Evolutionary conservation across 2,888 invertebrate species (phyloP).

Genomic region (Trissoscelio sp.): DNA sequence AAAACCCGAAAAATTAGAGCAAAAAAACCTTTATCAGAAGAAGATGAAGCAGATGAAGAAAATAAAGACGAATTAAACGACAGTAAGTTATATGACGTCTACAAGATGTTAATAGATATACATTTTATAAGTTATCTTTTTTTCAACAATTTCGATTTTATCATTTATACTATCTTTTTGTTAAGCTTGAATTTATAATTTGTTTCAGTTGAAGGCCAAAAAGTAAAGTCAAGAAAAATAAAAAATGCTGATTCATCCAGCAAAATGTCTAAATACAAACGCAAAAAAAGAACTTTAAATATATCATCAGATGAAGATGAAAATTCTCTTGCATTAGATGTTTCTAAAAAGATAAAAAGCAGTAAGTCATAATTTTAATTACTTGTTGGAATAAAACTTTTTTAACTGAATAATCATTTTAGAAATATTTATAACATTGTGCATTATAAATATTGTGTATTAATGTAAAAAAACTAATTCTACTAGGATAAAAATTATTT

Average conservation of each 20-base stretch:
- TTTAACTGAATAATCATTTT: neutral
- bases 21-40: neutral
- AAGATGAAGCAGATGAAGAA: neutral
- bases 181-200: neutral
- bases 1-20: constrained; percentile 1
- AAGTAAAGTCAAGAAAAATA: neutral
- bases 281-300: neutral
- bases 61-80: neutral
- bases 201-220: neutral
- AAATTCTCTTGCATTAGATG: neutral
- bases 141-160: no score
- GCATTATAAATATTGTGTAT: neutral
- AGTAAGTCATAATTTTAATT: neutral
- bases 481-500: neutral
- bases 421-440: neutral
- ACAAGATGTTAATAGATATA: no score
- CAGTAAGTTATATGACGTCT: neutral
- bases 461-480: no score
- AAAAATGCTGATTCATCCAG: neutral
- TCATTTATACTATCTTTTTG: no score
- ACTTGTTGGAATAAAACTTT: neutral
- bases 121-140: no score
- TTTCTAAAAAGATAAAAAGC: neutral
- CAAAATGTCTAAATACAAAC: neutral
- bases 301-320: neutral